Evolutionary conservation across 2,888 invertebrate genomes (phyloP), one percentile per base, ranked within the genome.

Genomic region (Arctia plantaginis): DNA sequence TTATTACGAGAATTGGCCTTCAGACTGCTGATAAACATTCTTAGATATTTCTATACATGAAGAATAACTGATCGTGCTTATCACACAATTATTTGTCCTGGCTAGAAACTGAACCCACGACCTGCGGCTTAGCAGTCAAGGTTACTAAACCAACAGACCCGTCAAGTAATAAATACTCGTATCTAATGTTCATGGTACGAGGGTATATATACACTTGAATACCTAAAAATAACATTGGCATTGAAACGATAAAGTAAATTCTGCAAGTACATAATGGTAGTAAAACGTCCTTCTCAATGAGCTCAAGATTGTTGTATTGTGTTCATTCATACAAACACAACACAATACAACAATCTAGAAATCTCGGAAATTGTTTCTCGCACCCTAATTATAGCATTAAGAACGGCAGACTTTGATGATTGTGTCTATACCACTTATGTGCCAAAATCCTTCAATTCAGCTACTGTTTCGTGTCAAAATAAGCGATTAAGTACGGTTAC

Each of bases 311-410:
- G 27, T 62, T 59, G 59, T 62, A 27, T 62, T 18, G 27, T 51
- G 51, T 62, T 62, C 30, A 62, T 62, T 62, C 59, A 62, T 62
- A 62, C 59, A 15, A n/a, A n/a, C n/a, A n/a, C n/a, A 27, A 62
- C 59, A 62, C 59, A 62, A 62, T 62, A 62, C 27, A 62, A 62
- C 30, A 30, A 62, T 30, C 27, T 62, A 27, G n/a, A n/a, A n/a
- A n/a, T n/a, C 27, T 62, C 15, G 59, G 59, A 55, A 55, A 55
- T 30, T 62, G 59, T 62, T 62, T 30, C 59, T 62, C 59, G 27
- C 59, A 62, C 30, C 59, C 15, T 62, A 30, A 62, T 62, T 30
- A 18, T 20, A 62, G 30, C 62, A 62, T 18, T 30, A 30, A 62
- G 62, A 30, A 18, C 18, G 6, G 18, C 18, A 62, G 62, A 55